Base-by-base conservation (phyloP, 2,888 invertebrate genomes). In the Lasioglossum vierecki region DNA sequence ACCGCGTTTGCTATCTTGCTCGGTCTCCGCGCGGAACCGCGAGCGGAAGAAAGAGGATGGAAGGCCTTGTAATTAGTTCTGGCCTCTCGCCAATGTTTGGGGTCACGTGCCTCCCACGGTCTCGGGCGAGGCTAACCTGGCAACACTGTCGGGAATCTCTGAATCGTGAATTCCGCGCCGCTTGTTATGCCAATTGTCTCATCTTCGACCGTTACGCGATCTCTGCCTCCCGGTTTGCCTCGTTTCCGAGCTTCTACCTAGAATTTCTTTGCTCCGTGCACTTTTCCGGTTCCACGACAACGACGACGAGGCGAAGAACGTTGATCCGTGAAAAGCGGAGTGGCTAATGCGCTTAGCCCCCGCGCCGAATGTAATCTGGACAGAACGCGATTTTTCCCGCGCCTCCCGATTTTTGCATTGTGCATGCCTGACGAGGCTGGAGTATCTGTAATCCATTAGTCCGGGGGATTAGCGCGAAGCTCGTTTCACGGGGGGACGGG, bases 61-160 rank as follows among this genome's bases (percentile, higher is more conserved):
- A 73, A 49, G 60, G 57, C 73, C 35, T 72, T 86, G 88, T 89
- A 89, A 91, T 90, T 90, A 88, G 88, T 89, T 91, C 88, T 91
- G 90, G 91, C 88, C 57, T 49, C 39, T 35, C 80, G 91, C 90
- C 91, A 91, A 86, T 84, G 80, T 86, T 87, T 85, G 83, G 86
- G 81, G 88, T 90, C 88, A 84, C 90, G 89, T 85, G 88, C 87
- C 88, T 74, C 8, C 11, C 11, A 39, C 39, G 39, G 1, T 39
- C 18, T 39, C 18, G 30, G 11, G 35, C 68, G 39, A n/a, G 22
- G 35, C 22, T 22, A 39, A 11, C 22, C 39, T 68, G 39, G 60
- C 39, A 68, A 68, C 68, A 68, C 39, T 22, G 39, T 41, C 68
- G 9, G 39, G 68, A 35, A 68, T 39, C 39, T 39, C 68, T 11